A percentile compares a stretch with the other conserved stretches of the same genome.
phyloP scores from a whole-genome alignment of 2,888 invertebrate species.

The Caenorhabditis sp. region DNA sequence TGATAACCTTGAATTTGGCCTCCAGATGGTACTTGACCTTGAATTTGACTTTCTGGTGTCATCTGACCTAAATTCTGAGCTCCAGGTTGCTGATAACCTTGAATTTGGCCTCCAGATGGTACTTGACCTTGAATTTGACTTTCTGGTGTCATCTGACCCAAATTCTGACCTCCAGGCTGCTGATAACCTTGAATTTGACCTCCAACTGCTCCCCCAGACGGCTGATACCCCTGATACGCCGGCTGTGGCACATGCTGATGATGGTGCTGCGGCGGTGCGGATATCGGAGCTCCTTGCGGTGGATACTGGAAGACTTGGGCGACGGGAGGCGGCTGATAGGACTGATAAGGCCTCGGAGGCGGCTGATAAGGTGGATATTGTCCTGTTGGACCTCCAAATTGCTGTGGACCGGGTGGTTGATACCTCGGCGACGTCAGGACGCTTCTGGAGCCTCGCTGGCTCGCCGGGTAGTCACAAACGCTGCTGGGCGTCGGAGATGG shows the following conservation, averaged over 20 bases:
- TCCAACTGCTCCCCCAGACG: too few species aligned
- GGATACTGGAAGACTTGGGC: constrained; percentile 28
- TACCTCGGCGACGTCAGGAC: background rate
- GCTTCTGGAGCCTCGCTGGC: constrained; percentile 1
- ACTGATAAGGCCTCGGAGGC: background rate
- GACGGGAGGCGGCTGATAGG: background rate
- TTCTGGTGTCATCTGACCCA: too few species aligned
- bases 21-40: too few species aligned
- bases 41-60: too few species aligned
- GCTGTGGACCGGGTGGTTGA: background rate
- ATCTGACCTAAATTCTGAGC: too few species aligned
- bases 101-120: too few species aligned
- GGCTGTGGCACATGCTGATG: constrained; percentile 26
- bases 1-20: too few species aligned
- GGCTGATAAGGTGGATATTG: background rate
- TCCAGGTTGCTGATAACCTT: too few species aligned
- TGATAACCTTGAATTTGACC: too few species aligned
- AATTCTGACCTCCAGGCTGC: too few species aligned
- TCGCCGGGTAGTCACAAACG: constrained; percentile 54
- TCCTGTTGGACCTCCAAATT: background rate
- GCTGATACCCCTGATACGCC: too few species aligned
- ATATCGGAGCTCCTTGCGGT: constrained; percentile 34
- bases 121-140: too few species aligned
- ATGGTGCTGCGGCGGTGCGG: constrained; percentile 18
- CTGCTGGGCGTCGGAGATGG: constrained; percentile 62